These are phyloP conservation scores for Raphicerus campestris DNA, from an alignment of 2,113 vertebrate genomes.

Conservation along the genomic window DNA sequence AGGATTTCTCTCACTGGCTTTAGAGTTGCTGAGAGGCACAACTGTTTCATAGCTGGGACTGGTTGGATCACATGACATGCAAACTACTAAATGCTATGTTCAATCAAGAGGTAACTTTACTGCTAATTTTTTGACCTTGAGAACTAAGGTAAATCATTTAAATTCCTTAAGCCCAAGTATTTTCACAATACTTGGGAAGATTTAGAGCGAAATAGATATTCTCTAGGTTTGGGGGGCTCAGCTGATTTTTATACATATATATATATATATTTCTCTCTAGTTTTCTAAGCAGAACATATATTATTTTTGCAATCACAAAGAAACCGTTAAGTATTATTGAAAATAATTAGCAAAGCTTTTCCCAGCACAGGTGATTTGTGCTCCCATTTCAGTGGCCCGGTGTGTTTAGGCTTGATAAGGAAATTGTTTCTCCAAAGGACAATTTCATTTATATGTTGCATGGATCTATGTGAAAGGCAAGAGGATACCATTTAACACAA, in stretches of 20 bases:
- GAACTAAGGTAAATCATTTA: neutral
- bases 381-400: neutral
- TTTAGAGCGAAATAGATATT: neutral
- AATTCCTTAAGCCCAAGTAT: neutral
- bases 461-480: slow-evolving; percentile 22
- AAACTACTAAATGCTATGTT: neutral
- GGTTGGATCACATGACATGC: neutral
- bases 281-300: neutral
- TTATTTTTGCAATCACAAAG: slow-evolving; percentile 27
- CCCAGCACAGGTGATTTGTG: neutral
- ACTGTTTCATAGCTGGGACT: neutral
- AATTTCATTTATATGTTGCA: slow-evolving; percentile 21
- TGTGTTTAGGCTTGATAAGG: slow-evolving; percentile 49
- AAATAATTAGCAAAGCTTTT: slow-evolving; percentile 31
- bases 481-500: slow-evolving; percentile 16
- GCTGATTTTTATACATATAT: neutral
- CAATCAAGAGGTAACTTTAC: neutral
- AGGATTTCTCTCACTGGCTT: neutral
- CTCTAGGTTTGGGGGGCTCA: neutral
- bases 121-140: neutral
- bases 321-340: neutral
- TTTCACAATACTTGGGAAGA: neutral
- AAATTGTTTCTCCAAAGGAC: slow-evolving; percentile 53
- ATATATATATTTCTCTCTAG: neutral
- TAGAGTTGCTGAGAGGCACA: neutral